Percentiles rank a stretch among this genome's conserved stretches.
These are phyloP conservation scores for Sesamia inferens DNA, from an alignment of 2,888 invertebrate species.

Conservation along the genomic window DNA sequence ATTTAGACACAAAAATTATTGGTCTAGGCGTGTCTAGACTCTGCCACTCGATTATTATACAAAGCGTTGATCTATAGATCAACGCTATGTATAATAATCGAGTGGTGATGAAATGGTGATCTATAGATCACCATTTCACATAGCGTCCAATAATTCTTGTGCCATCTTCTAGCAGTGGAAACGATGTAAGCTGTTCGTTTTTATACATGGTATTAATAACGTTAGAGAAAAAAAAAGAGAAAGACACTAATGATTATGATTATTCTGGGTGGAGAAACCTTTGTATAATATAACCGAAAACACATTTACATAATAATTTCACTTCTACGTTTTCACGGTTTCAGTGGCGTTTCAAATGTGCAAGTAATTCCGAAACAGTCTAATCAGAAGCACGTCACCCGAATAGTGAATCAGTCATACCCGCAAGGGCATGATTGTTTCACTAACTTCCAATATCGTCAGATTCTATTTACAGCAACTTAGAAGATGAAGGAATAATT, in stretches of 20 bases:
- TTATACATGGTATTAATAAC: neutral
- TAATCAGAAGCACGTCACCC: too few relatives aligned
- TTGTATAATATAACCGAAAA: neutral
- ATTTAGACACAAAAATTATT: neutral
- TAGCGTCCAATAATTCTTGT: too few relatives aligned
- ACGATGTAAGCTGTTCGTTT: too few relatives aligned
- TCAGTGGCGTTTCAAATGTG: too few relatives aligned
- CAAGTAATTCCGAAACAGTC: too few relatives aligned
- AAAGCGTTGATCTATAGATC: neutral
- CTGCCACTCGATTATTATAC: neutral
- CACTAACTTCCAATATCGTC: too few relatives aligned
- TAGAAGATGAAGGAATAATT: neutral
- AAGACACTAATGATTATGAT: too few relatives aligned
- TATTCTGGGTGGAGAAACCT: neutral
- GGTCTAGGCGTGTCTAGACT: neutral
- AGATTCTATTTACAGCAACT: neutral
- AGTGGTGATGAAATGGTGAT: too few relatives aligned
- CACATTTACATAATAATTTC: neutral
- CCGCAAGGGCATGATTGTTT: neutral
- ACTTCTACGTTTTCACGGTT: too few relatives aligned
- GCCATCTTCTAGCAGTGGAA: neutral
- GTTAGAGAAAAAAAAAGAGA: neutral
- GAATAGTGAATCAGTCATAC: too few relatives aligned
- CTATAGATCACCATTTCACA: too few relatives aligned
- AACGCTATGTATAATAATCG: neutral